Base-by-base conservation (phyloP, 2,113 vertebrate species). In the Nerophis lumbriciformis region DNA sequence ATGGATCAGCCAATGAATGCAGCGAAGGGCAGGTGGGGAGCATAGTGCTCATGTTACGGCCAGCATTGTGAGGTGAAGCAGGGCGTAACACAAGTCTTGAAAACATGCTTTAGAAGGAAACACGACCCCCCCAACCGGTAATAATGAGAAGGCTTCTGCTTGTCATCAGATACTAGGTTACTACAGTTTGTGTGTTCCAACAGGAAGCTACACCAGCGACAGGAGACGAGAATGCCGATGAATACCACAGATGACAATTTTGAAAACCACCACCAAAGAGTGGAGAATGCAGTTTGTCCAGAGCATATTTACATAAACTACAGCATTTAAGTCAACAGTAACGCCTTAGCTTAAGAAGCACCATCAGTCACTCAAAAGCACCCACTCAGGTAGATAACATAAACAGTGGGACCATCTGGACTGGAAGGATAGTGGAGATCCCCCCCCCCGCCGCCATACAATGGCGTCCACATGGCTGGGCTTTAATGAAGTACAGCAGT, bases 401-500 rank as follows among this genome's bases (percentile, higher is more conserved):
- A 44, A 59, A 69, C 59, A 68, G 42, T 63, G 63, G 54, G 65
- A 55, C 50, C n/a, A 39, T 71, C 48, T 70, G 52, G 63, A 67
- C 28, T 0, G 2, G 53, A 67, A 61, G 55, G 69, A 80, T 53
- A 36, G 62, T 21, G 52, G 71, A 45, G 59, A 64, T 66, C 45
- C 15, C 16, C 38, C 44, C 48, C 38, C 38, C 82, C 76, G n/a
- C n/a, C 69, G 47, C 45, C 44, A 65, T 47, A 73, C 71, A 69
- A 68, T 82, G 62, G 49, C 5, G 15, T 61, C 61, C 64, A 50
- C 55, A 44, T 57, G 55, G 68, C 35, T 37, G 2, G 35, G 14
- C 61, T 55, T 38, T 68, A 61, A 86, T 85, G 82, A 85, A 87
- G 84, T 82, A 78, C 61, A 69, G 83, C 79, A 88, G 87, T 88